Evolutionary conservation across 2,113 vertebrate genomes (phyloP).

Genomic region (Phalacrocorax brasilianus): DNA sequence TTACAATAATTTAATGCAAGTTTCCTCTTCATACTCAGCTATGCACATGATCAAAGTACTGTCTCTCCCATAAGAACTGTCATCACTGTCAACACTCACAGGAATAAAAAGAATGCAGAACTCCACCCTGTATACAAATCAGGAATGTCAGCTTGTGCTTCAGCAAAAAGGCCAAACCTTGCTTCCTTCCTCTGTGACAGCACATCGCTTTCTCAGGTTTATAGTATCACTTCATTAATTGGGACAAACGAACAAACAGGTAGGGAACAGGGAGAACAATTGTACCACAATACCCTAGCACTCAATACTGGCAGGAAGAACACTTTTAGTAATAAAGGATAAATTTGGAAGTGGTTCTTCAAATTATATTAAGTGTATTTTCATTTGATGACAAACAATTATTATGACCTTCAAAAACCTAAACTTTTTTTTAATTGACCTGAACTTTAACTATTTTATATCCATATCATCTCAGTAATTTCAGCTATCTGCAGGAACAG

Average conservation of each 20-base stretch:
- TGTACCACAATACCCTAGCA: not conserved
- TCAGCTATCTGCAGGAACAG: not conserved
- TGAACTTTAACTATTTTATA: not conserved
- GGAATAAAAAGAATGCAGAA: conserved; percentile 6
- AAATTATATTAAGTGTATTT: not conserved
- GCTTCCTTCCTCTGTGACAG: conserved; percentile 8
- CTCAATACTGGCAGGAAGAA: not conserved
- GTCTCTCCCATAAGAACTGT: not conserved
- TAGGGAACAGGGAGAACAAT: not conserved
- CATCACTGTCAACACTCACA: not conserved
- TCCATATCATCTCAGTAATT: not conserved
- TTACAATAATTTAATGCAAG: not conserved
- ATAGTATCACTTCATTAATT: not conserved
- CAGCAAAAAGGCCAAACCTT: conserved; percentile 1
- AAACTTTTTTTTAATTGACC: not conserved
- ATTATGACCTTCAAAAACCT: not conserved
- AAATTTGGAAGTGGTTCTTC: not conserved
- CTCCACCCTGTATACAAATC: conserved; percentile 33
- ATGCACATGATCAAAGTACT: not conserved
- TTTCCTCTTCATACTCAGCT: not conserved
- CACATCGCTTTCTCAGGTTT: not conserved
- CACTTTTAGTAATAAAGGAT: not conserved
- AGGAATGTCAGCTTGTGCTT: not conserved
- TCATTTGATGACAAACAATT: not conserved
- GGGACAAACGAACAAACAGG: not conserved